phyloP scores from a whole-genome alignment of 2,888 invertebrate species.

The Erannis defoliaria region DNA sequence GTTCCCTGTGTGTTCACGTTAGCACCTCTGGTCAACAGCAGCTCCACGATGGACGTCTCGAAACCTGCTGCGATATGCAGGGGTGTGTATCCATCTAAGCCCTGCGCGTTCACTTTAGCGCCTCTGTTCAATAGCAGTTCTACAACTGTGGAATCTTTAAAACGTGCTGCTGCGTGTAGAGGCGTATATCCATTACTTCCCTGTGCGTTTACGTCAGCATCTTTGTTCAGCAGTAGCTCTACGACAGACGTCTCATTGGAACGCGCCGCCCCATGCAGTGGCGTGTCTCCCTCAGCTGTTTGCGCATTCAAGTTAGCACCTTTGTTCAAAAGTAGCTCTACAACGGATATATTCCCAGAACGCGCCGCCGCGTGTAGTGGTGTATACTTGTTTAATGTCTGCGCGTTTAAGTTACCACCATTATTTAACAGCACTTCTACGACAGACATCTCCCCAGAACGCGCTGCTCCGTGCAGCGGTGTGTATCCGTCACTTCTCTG shows the following conservation, averaged over 20 bases:
- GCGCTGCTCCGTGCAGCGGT: neutral
- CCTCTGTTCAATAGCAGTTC: neutral
- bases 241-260: neutral
- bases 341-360: no score
- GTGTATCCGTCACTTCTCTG: neutral
- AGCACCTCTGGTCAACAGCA: neutral
- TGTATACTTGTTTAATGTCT: neutral
- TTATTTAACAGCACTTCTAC: neutral
- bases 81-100: neutral
- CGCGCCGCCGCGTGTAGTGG: neutral
- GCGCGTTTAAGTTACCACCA: neutral
- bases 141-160: neutral
- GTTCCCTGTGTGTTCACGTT: conserved; percentile 20
- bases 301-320: neutral
- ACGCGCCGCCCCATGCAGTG: neutral
- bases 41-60: neutral
- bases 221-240: neutral
- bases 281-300: neutral
- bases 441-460: conserved; percentile 13
- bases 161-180: neutral
- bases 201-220: neutral
- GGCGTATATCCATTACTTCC: neutral
- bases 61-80: neutral
- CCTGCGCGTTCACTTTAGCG: neutral
- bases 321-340: neutral